Percentiles rank a stretch among this genome's conserved stretches.
Conservation (phyloP, 2,113 vertebrate species). For the Vulpes vulpes region DNA sequence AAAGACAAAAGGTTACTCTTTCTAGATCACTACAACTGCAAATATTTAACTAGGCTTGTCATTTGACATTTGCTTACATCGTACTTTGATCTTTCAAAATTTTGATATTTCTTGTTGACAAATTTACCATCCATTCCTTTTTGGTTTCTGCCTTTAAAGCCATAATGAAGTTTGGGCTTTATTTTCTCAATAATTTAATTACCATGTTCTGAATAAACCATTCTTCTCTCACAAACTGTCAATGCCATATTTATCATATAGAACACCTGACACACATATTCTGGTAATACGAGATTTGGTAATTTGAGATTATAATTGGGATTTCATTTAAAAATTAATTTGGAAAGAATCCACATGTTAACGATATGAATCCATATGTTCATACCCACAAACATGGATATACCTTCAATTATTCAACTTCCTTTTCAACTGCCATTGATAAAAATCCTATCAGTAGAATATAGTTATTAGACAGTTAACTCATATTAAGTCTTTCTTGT, state of each 20-base stretch:
- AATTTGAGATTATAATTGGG: background rate
- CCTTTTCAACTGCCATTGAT: slow-evolving; percentile 17
- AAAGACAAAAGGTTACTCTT: background rate
- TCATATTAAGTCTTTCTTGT: background rate
- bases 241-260: background rate
- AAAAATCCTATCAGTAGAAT: slow-evolving; percentile 21
- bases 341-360: background rate
- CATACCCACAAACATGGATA: background rate
- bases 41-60: slow-evolving; percentile 27
- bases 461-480: background rate
- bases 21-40: background rate
- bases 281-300: background rate
- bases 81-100: background rate
- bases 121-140: background rate
- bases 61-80: background rate
- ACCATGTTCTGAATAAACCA: background rate
- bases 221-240: background rate
- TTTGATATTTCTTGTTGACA: background rate
- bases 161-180: background rate
- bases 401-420: slow-evolving; percentile 20
- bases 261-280: background rate
- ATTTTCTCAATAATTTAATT: background rate
- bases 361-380: background rate
- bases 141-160: slow-evolving; percentile 15
- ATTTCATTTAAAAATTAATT: slow-evolving; percentile 36